Evolutionary conservation across 2,113 vertebrate genomes (phyloP), one percentile per base, ranked within the genome.

Genomic region (Chaetorhynchus papuensis): DNA sequence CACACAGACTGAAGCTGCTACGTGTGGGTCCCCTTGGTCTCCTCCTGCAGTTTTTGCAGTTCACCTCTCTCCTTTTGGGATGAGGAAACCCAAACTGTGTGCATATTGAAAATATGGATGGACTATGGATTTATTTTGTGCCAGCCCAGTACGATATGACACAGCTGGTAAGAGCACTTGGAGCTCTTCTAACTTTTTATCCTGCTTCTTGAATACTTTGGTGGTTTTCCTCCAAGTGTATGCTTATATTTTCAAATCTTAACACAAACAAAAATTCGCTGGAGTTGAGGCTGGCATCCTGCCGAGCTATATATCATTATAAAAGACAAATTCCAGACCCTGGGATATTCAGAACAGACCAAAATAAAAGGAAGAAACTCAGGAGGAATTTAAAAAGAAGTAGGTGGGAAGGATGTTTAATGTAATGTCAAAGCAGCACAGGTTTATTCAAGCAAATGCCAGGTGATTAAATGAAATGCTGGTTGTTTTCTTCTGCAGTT

Each of bases 191-290:
- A 30, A 63, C 54, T 87, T 39, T 77, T 64, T 11, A 47, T 70
- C 30, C 44, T 11, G 3, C 57, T 81, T 77, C 60, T 74, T 91
- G 85, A 83, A 87, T 44, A 64, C 60, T 53, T 53, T 11, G 52
- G 52, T 74, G 4, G 66, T 78, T 90, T 33, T 71, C 64, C 37
- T 94, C 56, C 49, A 45, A 79, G 74, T 23, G 15, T 7, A 33
- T 69, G 91, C 89, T 96, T 87, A 84, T 41, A 33, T 49, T 91
- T 79, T 84, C 76, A 94, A 71, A 83, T 89, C 72, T 90, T 81
- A 92, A 64, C 41, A 68, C 4, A 44, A 92, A 71, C 52, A 65
- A 94, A 78, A 92, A 91, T 64, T 71, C 93, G 83, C 89, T 20
- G 1, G 72, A 82, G 77, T 6, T 41, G 69, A 79, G 49, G 37